Evolutionary conservation across 2,888 invertebrate species (phyloP), one percentile per base, ranked within the genome.

Genomic region (Cephus spinipes): DNA sequence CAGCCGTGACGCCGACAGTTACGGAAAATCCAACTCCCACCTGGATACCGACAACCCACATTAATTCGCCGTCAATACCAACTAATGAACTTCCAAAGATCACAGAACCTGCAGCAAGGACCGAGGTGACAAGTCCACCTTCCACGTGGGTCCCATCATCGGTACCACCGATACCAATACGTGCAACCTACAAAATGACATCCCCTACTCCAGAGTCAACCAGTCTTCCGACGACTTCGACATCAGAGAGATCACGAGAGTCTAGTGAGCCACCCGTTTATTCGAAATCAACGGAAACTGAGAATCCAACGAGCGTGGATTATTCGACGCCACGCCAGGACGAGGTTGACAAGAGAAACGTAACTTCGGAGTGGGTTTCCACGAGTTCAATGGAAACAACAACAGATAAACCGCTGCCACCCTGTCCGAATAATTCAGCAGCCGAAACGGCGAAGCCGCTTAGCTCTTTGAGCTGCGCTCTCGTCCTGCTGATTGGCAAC

Each of bases 311-410:
- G 32, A 71, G 30, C 33, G 12, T 23, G 30, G n/a, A 30, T 31
- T 3, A 30, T 74, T 12, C 35, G 74, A 36, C 35, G 30, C 9
- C 74, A 12, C 30, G n/a, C 23, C 6, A 30, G 34, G 6, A 76
- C 12, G 85, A 86, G 31, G 84, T 84, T 74, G 85, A 87, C 79
- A 76, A 84, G 36, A 84, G 82, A 68, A 75, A 80, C n/a, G 83
- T 83, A 33, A 79, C 76, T 73, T 79, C 4, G 30, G 55, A 15
- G 0, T 31, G 11, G 31, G 3, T 1, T 34, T 12, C 2, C 11
- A 11, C 31, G 11, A 30, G 15, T 34, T 23, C 55, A 9, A 23
- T 23, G 1, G 15, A 9, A 55, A 55, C 55, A 23, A 55, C 55
- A 9, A 75, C 79, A 12, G 81, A 83, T 30, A 82, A 82, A 74